These are phyloP conservation scores for Origma solitaria DNA, from an alignment of 2,113 vertebrate species.

Conservation along the genomic window DNA sequence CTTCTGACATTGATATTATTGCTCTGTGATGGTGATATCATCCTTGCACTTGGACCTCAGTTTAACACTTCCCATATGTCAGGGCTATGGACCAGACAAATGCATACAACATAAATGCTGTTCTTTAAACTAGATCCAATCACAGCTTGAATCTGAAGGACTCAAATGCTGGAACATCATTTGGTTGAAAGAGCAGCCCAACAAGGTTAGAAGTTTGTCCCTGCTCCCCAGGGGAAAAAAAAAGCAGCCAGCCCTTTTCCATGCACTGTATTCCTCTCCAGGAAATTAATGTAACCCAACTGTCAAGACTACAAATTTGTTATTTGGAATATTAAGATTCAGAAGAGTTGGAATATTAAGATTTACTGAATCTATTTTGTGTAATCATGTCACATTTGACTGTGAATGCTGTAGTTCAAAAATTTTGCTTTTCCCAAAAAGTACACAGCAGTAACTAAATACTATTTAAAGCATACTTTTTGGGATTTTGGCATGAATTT, in stretches of 20 bases:
- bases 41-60: not conserved
- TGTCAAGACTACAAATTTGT: not conserved
- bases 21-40: constrained; percentile 33
- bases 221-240: not conserved
- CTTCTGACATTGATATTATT: constrained; percentile 18
- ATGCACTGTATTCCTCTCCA: not conserved
- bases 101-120: not conserved
- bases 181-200: constrained; percentile 1
- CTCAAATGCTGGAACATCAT: constrained; percentile 3
- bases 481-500: too few species aligned
- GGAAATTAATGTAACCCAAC: not conserved
- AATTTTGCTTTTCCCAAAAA: not conserved
- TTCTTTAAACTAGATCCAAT: constrained; percentile 31
- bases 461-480: not conserved
- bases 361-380: not conserved
- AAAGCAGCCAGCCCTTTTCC: not conserved
- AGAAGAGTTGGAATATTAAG: not conserved
- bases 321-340: not conserved
- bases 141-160: constrained; percentile 11
- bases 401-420: not conserved
- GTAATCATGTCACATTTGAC: not conserved
- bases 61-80: constrained; percentile 51
- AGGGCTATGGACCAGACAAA: constrained; percentile 6
- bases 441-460: not conserved
- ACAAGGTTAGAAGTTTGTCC: not conserved